Percentiles rank a stretch among this genome's conserved stretches.
Conservation (phyloP, 2,113 vertebrate genomes). For the Myanophis thanlyinensis region DNA sequence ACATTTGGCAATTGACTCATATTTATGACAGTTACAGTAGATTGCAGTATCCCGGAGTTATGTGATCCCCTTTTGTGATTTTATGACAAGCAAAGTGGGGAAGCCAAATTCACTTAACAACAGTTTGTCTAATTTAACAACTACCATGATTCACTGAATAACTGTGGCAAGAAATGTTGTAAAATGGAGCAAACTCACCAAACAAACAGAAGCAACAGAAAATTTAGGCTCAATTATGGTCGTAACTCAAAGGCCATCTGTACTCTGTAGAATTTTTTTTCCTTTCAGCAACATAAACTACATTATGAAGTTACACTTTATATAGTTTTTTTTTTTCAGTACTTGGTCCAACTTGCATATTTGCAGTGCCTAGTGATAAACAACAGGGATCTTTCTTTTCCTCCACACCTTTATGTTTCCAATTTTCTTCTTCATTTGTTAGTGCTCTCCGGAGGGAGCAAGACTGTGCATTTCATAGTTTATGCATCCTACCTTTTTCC, state of each 20-base stretch:
- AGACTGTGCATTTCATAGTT: not conserved
- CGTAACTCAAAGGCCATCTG: not conserved
- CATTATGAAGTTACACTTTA: not conserved
- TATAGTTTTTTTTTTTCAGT: not conserved
- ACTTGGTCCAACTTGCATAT: not conserved
- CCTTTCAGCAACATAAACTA: not conserved
- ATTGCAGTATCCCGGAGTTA: not conserved
- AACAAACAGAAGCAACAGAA: not conserved
- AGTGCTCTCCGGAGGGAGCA: not conserved
- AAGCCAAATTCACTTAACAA: not conserved
- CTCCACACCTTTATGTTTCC: not conserved
- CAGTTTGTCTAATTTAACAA: not conserved
- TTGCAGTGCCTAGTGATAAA: not conserved
- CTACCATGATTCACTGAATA: not conserved
- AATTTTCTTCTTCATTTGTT: constrained; percentile 25
- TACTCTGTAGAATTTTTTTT: not conserved
- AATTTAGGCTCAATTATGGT: not conserved
- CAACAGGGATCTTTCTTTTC: not conserved
- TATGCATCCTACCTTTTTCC: constrained; percentile 11
- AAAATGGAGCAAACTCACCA: not conserved
- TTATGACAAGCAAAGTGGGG: not conserved
- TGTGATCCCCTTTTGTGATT: not conserved
- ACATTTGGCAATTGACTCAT: not conserved
- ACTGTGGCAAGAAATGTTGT: not conserved
- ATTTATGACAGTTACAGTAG: not conserved